These are phyloP conservation scores for Lethocerus indicus DNA, from an alignment of 1,140 invertebrate species.

Conservation along the genomic window DNA sequence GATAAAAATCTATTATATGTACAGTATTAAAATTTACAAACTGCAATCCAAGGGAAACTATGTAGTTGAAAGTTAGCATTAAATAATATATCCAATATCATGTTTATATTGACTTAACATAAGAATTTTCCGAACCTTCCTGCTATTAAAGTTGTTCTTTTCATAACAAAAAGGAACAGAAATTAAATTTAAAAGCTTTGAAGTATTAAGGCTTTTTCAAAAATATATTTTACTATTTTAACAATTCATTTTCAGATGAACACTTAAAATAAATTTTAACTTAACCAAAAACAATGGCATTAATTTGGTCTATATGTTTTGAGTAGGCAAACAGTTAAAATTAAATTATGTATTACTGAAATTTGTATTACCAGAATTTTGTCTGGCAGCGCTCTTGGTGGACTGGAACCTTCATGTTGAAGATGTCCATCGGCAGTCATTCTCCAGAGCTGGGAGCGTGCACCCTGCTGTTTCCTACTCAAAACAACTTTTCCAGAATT, in stretches of 20 bases:
- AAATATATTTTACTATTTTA: neutral
- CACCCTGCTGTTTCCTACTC: constrained; percentile 64
- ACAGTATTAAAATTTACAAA: too few relatives aligned
- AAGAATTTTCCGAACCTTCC: too few relatives aligned
- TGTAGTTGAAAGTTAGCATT: too few relatives aligned
- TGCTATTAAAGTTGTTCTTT: too few relatives aligned
- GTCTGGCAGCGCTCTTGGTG: constrained; percentile 22
- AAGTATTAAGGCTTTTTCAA: neutral
- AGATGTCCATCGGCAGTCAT: constrained; percentile 76
- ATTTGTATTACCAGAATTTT: constrained; percentile 17
- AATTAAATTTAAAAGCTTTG: neutral
- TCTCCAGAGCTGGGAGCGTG: constrained; percentile 86
- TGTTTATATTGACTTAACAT: too few relatives aligned
- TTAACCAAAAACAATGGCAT: neutral
- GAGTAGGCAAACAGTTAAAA: too few relatives aligned
- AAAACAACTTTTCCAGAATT: constrained; percentile 47
- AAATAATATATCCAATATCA: too few relatives aligned
- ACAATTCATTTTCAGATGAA: neutral
- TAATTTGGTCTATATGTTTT: neutral
- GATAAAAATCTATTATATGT: too few relatives aligned
- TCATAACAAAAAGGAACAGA: neutral
- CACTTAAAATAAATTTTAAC: neutral
- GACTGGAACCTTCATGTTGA: constrained; percentile 72
- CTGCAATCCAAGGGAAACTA: too few relatives aligned
- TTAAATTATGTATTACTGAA: too few relatives aligned